These are phyloP conservation scores for Druceiella hillmani DNA, from an alignment of 2,888 invertebrate genomes.

Conservation along the genomic window DNA sequence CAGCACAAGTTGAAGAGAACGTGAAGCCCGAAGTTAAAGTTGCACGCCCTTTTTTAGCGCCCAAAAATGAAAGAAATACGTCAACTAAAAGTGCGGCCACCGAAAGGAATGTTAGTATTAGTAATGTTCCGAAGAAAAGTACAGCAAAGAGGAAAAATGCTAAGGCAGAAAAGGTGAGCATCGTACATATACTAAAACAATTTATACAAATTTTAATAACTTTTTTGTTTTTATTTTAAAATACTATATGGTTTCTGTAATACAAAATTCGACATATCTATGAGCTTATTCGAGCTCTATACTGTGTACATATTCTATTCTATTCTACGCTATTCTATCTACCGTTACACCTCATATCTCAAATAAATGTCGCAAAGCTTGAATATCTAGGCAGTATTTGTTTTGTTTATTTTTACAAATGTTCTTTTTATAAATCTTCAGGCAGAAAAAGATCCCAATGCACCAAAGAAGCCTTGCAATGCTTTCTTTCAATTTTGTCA, in stretches of 20 bases:
- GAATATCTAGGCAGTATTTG: not conserved
- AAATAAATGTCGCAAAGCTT: not conserved
- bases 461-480: constrained; percentile 74
- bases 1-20: constrained; percentile 54
- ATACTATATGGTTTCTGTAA: too few species aligned
- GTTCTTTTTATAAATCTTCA: too few species aligned
- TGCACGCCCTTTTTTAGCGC: constrained; percentile 20
- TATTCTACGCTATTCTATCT: not conserved
- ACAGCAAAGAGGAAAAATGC: constrained; percentile 53
- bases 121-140: constrained; percentile 27
- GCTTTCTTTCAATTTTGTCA: constrained; percentile 79
- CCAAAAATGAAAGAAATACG: constrained; percentile 15
- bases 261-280: too few species aligned
- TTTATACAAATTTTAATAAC: constrained; percentile 1
- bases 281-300: too few species aligned
- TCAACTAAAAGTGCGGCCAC: not conserved
- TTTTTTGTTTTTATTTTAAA: constrained; percentile 3
- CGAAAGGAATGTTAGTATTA: not conserved
- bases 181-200: not conserved
- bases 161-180: constrained; percentile 52
- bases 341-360: not conserved
- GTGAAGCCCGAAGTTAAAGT: constrained; percentile 34
- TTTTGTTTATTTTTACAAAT: not conserved
- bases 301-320: too few species aligned
- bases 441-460: constrained; percentile 62